phyloP scores from a whole-genome alignment of 2,797 vertebrate genomes.

The Pseudochirops corinnae region DNA sequence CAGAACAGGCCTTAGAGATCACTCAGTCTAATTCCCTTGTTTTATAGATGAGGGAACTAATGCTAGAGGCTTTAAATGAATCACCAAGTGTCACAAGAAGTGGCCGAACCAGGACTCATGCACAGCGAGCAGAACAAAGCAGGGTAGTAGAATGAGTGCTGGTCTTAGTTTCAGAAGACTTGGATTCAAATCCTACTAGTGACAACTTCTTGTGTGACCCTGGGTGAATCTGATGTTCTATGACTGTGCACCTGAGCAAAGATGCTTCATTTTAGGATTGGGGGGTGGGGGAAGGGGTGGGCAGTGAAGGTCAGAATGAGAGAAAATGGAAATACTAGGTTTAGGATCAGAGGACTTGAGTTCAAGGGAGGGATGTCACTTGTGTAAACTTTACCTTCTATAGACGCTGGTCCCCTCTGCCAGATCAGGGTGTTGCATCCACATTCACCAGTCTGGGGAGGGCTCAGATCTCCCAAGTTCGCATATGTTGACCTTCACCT shows the following conservation, averaged over 20 bases:
- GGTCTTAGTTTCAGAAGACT: not conserved
- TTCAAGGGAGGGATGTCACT: too few species aligned
- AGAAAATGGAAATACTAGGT: not conserved
- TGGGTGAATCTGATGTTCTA: not conserved
- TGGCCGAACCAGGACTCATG: not conserved
- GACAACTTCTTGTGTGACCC: not conserved
- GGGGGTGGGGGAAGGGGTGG: too few species aligned
- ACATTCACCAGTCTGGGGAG: not conserved
- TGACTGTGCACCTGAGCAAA: not conserved
- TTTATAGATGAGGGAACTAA: not conserved
- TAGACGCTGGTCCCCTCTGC: not conserved
- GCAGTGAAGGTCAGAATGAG: not conserved
- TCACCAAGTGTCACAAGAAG: not conserved
- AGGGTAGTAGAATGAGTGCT: not conserved
- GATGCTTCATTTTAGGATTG: not conserved
- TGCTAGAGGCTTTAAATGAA: not conserved
- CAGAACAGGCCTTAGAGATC: not conserved
- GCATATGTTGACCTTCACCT: not conserved
- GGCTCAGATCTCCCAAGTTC: not conserved
- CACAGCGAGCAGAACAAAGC: not conserved
- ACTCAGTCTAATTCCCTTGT: not conserved
- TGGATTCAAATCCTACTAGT: not conserved
- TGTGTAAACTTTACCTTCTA: not conserved
- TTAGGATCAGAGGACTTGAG: not conserved
- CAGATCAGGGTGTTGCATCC: not conserved